These are phyloP conservation scores for Pogoniulus pusillus DNA, from an alignment of 2,797 vertebrate species.

Conservation along the genomic window DNA sequence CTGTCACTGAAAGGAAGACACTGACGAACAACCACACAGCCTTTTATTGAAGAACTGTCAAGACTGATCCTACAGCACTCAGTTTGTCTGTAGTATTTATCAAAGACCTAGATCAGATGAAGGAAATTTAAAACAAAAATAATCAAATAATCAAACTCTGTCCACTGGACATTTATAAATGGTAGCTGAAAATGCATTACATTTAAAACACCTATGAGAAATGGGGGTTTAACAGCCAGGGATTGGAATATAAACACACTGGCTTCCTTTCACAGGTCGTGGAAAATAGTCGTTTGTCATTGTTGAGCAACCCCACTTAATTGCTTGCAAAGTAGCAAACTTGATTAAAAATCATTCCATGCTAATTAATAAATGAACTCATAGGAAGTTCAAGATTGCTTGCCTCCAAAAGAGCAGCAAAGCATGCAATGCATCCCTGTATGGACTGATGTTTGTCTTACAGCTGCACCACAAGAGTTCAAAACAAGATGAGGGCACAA, in stretches of 20 bases:
- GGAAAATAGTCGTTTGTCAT: slow-evolving; percentile 37
- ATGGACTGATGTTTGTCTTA: not conserved
- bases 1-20: slow-evolving; percentile 88
- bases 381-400: not conserved
- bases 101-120: slow-evolving; percentile 81
- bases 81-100: slow-evolving; percentile 83
- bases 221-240: not conserved
- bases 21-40: slow-evolving; percentile 87
- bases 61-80: slow-evolving; percentile 77
- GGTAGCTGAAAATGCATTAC: slow-evolving; percentile 71
- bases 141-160: slow-evolving; percentile 67
- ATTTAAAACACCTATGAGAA: slow-evolving; percentile 70
- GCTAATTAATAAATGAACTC: not conserved
- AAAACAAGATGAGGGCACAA: not conserved
- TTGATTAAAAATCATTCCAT: not conserved
- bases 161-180: slow-evolving; percentile 78
- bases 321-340: not conserved
- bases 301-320: slow-evolving; percentile 27
- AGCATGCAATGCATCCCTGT: not conserved
- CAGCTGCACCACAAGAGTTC: rapidly evolving
- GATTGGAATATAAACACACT: not conserved
- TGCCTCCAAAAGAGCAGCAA: not conserved
- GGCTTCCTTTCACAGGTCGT: slow-evolving; percentile 33
- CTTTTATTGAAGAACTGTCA: slow-evolving; percentile 94
- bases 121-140: slow-evolving; percentile 76